phyloP scores from a whole-genome alignment of 2,888 invertebrate genomes.

The Drosophila subquinaria region DNA sequence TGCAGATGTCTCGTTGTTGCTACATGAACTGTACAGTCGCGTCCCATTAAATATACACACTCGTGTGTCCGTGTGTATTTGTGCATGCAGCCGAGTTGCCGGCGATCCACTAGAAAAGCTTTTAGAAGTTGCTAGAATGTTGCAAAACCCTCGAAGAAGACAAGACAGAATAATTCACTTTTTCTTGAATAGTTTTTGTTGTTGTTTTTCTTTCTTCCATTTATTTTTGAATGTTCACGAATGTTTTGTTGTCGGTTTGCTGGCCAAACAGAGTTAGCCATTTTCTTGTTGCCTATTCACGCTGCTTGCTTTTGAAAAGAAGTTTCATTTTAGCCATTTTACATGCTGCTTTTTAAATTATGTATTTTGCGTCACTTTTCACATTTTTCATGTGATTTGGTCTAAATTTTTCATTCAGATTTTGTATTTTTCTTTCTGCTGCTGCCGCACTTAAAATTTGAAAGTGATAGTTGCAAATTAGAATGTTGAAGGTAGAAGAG shows the following conservation, averaged over 20 bases:
- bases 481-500: not conserved
- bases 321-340: slow-evolving; percentile 37
- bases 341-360: slow-evolving; percentile 28
- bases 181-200: slow-evolving; percentile 53
- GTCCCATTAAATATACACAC: slow-evolving; percentile 15
- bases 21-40: slow-evolving; percentile 49
- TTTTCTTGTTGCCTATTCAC: slow-evolving; percentile 16
- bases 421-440: slow-evolving; percentile 7
- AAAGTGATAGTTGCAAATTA: slow-evolving; percentile 13
- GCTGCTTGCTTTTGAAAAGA: slow-evolving; percentile 29
- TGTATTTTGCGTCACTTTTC: slow-evolving; percentile 24
- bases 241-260: slow-evolving; percentile 43
- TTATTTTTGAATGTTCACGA: slow-evolving; percentile 76
- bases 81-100: not conserved
- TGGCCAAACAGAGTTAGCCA: slow-evolving; percentile 26
- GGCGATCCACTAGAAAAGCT: slow-evolving; percentile 11
- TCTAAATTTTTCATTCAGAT: slow-evolving; percentile 18
- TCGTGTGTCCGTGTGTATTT: not conserved
- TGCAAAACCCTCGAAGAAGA: slow-evolving; percentile 19
- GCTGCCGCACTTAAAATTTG: slow-evolving; percentile 9
- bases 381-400: slow-evolving; percentile 32
- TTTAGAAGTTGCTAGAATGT: slow-evolving; percentile 42
- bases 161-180: slow-evolving; percentile 34
- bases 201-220: slow-evolving; percentile 50
- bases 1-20: slow-evolving; percentile 17